Percentiles rank a stretch among this genome's conserved stretches.
Conservation (phyloP, 1,140 invertebrate species). For the Stegodyphus mimosarum region DNA sequence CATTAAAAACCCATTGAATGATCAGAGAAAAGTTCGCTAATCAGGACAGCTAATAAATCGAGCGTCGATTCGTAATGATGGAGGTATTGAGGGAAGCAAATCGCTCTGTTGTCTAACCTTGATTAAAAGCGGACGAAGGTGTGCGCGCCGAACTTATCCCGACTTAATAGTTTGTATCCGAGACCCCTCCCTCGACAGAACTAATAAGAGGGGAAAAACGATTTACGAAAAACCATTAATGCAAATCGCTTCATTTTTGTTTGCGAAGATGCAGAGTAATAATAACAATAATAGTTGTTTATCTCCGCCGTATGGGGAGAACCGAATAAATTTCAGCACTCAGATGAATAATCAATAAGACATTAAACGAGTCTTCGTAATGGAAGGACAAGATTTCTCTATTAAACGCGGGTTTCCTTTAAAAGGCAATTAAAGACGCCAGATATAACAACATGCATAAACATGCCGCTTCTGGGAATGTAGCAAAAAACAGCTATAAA, state of each 20-base stretch:
- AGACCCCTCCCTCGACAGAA: constrained; percentile 50
- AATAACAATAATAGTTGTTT: constrained; percentile 61
- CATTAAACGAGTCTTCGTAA: constrained; percentile 55
- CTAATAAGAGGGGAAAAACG: constrained; percentile 57
- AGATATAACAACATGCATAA: constrained; percentile 61
- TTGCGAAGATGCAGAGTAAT: constrained; percentile 58
- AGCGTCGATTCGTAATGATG: constrained; percentile 32
- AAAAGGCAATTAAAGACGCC: constrained; percentile 59
- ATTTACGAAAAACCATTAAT: constrained; percentile 61
- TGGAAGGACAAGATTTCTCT: constrained; percentile 59
- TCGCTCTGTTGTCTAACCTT: constrained; percentile 49
- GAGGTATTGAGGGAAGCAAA: constrained; percentile 20
- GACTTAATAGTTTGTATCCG: constrained; percentile 59
- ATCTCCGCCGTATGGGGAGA: constrained; percentile 48
- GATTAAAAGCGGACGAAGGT: constrained; percentile 55
- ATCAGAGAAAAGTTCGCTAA: constrained; percentile 13
- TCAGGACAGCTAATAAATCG: constrained; percentile 55
- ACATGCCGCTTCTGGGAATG: constrained; percentile 52
- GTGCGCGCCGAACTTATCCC: constrained; percentile 17
- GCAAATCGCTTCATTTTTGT: constrained; percentile 60
- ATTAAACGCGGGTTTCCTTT: constrained; percentile 53
- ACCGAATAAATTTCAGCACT: constrained; percentile 52
- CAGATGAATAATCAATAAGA: constrained; percentile 61
- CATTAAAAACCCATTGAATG: not conserved
- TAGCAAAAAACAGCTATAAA: constrained; percentile 55